phyloP scores from a whole-genome alignment of 2,888 invertebrate species.

The Tenthredo mesomela region DNA sequence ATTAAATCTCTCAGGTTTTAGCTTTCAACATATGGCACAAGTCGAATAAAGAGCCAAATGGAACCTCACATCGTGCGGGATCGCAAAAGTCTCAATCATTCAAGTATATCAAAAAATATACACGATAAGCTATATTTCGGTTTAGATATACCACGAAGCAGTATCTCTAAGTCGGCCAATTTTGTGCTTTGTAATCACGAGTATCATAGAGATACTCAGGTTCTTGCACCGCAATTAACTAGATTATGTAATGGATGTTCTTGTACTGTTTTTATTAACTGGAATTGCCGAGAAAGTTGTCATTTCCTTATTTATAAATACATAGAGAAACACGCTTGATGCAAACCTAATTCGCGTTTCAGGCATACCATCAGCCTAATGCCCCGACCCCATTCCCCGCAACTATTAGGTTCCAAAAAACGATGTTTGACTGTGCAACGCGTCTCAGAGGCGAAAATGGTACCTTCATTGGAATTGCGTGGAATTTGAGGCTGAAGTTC shows the following conservation, averaged over 20 bases:
- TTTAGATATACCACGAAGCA: background rate
- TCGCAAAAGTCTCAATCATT: background rate
- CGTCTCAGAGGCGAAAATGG: background rate
- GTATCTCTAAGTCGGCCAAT: background rate
- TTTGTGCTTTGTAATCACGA: background rate
- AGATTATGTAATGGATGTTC: constrained; percentile 11
- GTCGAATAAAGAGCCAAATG: background rate
- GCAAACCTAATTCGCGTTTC: background rate
- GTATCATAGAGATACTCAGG: background rate
- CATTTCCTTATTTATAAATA: background rate
- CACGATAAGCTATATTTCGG: background rate
- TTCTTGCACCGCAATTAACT: background rate
- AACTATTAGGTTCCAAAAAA: background rate
- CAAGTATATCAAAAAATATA: background rate
- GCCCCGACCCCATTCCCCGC: background rate
- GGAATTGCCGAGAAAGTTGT: background rate
- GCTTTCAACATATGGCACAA: background rate
- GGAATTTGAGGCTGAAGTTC: no score
- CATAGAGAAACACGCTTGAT: background rate
- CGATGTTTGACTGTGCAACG: background rate
- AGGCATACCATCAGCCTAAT: constrained; percentile 1
- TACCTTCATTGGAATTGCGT: background rate
- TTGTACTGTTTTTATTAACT: background rate
- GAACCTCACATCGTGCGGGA: background rate
- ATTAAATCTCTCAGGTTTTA: constrained; percentile 19